A percentile compares a stretch with the other conserved stretches of the same genome.
phyloP scores from a whole-genome alignment of 2,797 vertebrate genomes.

The Carcharodon carcharias region DNA sequence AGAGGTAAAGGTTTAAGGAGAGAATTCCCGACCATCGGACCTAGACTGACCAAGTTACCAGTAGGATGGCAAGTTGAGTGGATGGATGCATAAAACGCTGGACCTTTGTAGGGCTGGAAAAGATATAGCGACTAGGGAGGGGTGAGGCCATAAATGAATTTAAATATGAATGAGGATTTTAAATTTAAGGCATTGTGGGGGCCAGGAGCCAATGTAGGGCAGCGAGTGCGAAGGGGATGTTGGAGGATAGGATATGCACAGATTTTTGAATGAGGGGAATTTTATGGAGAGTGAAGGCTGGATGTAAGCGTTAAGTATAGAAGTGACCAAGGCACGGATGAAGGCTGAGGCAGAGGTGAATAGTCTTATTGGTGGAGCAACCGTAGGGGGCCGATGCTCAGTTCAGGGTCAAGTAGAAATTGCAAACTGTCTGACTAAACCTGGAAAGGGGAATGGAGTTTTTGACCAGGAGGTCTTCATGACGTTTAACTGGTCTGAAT shows the following conservation, averaged over 20 bases:
- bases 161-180: not conserved
- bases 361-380: too few relatives aligned
- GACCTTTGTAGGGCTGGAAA: not conserved
- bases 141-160: not conserved
- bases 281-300: not conserved
- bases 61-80: not conserved
- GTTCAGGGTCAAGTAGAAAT: too few relatives aligned
- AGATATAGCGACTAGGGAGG: not conserved
- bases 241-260: not conserved
- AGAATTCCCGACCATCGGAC: not conserved
- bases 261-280: not conserved
- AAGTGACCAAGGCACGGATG: too few relatives aligned
- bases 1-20: not conserved
- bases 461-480: too few relatives aligned
- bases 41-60: too few relatives aligned
- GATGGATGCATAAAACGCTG: not conserved
- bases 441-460: too few relatives aligned
- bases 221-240: not conserved
- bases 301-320: too few relatives aligned
- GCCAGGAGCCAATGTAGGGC: not conserved
- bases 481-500: too few relatives aligned
- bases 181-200: not conserved
- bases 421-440: too few relatives aligned
- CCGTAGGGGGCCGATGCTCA: too few relatives aligned
- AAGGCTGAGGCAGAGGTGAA: too few relatives aligned